Evolutionary conservation across 2,888 invertebrate species (phyloP).

Genomic region (Unio pictorum): DNA sequence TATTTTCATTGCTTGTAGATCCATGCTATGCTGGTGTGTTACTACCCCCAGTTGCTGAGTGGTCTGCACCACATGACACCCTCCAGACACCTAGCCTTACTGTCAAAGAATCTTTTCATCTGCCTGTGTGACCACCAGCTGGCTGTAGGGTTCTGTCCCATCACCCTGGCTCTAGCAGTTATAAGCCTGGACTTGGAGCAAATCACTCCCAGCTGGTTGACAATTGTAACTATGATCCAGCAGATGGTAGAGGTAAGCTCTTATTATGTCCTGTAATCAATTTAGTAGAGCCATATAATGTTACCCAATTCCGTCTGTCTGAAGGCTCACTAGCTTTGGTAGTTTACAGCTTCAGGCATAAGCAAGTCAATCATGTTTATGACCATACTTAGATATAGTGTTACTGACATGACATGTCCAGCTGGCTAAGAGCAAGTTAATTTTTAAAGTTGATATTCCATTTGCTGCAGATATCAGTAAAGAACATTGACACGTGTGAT

Average conservation of each 20-base stretch:
- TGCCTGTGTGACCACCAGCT: conserved; percentile 74
- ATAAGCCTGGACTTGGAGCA: conserved; percentile 78
- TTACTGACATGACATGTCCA: too few relatives aligned
- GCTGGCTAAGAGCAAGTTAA: too few relatives aligned
- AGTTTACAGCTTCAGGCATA: too few relatives aligned
- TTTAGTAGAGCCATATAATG: too few relatives aligned
- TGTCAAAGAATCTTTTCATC: conserved; percentile 73
- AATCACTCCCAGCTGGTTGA: conserved; percentile 63
- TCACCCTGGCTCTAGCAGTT: conserved; percentile 84
- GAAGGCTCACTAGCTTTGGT: too few relatives aligned
- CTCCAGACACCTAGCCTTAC: conserved; percentile 61
- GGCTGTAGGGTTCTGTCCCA: conserved; percentile 80
- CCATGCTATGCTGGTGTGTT: conserved; percentile 63
- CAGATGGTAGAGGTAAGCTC: conserved; percentile 59
- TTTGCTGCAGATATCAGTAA: too few relatives aligned
- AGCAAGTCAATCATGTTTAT: too few relatives aligned
- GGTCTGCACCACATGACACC: conserved; percentile 63
- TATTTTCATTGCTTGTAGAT: conserved; percentile 48
- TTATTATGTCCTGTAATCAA: too few relatives aligned
- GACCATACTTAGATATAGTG: too few relatives aligned
- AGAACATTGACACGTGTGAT: too few relatives aligned
- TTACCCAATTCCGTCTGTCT: too few relatives aligned
- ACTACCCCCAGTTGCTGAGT: conserved; percentile 65
- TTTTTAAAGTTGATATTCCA: too few relatives aligned
- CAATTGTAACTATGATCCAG: conserved; percentile 61